Evolutionary conservation across 1,140 invertebrate species (phyloP).

Genomic region (Megalopta genalis): DNA sequence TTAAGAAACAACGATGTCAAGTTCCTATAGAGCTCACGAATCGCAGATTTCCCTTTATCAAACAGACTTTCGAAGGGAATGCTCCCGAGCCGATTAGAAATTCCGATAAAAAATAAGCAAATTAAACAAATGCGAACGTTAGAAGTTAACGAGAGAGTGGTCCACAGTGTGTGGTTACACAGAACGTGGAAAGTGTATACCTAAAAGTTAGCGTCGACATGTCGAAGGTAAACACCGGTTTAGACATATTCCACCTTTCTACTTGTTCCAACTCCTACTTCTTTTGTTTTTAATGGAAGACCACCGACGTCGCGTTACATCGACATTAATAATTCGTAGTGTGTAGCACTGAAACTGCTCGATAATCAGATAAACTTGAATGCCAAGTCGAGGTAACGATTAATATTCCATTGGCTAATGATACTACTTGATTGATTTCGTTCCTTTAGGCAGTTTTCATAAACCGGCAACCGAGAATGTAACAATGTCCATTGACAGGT

Average conservation of each 20-base stretch:
- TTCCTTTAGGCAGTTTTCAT: background rate
- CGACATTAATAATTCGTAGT: constrained; percentile 11
- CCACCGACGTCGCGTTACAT: constrained; percentile 19
- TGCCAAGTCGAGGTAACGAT: background rate
- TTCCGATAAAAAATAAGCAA: constrained; percentile 10
- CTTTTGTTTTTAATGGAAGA: constrained; percentile 8
- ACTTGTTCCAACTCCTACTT: background rate
- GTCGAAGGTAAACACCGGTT: constrained; percentile 37
- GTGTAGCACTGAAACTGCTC: background rate
- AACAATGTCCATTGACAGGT: background rate
- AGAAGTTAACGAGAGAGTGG: constrained; percentile 17
- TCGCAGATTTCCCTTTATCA: constrained; percentile 2
- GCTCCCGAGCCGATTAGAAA: constrained; percentile 18
- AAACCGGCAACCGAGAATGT: background rate
- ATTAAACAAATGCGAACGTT: constrained; percentile 15
- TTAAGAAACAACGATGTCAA: too few relatives aligned
- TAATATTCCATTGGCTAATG: constrained; percentile 12
- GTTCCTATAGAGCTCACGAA: too few relatives aligned
- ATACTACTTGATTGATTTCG: constrained; percentile 9
- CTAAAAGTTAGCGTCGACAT: constrained; percentile 36
- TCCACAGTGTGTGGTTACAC: constrained; percentile 30
- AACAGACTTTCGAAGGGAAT: background rate
- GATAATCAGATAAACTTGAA: constrained; percentile 25
- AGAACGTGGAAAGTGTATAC: constrained; percentile 27
- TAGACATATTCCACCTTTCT: constrained; percentile 6